Evolutionary conservation across 2,797 vertebrate species (phyloP).

Genomic region (Monodelphis domestica): DNA sequence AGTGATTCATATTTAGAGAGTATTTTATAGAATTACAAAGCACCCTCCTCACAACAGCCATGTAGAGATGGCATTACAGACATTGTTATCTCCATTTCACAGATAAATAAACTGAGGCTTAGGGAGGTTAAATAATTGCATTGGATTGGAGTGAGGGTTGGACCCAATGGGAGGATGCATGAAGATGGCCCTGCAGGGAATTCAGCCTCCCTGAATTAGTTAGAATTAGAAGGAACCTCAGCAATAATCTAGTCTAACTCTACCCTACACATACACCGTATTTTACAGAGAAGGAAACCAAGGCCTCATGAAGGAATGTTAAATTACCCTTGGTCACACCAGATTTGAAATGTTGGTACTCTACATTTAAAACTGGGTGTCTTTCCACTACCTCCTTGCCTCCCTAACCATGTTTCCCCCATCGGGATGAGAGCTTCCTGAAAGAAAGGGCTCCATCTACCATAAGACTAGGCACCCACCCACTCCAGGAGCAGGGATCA

Average conservation of each 20-base stretch:
- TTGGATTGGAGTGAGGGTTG: not conserved
- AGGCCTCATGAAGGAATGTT: not conserved
- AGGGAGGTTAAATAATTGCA: not conserved
- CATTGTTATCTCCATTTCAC: not conserved
- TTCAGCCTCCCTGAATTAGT: not conserved
- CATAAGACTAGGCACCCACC: not conserved
- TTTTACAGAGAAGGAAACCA: slow-evolving; percentile 44
- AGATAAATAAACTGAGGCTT: not conserved
- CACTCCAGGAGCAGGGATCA: not conserved
- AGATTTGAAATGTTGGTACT: not conserved
- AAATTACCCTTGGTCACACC: not conserved
- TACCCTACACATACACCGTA: not conserved
- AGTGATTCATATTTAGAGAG: not conserved
- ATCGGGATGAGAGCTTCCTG: not conserved
- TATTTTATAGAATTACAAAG: not conserved
- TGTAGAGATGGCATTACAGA: not conserved
- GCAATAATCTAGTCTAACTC: not conserved
- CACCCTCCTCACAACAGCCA: not conserved
- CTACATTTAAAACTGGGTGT: not conserved
- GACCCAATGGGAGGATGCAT: not conserved
- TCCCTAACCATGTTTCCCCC: not conserved
- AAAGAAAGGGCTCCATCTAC: not conserved
- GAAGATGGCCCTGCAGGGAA: not conserved
- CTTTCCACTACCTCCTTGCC: not conserved
- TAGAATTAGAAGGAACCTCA: not conserved